A percentile compares a stretch with the other conserved stretches of the same genome.
Conservation (phyloP, 2,113 vertebrate genomes). For the Sapayoa aenigma region DNA sequence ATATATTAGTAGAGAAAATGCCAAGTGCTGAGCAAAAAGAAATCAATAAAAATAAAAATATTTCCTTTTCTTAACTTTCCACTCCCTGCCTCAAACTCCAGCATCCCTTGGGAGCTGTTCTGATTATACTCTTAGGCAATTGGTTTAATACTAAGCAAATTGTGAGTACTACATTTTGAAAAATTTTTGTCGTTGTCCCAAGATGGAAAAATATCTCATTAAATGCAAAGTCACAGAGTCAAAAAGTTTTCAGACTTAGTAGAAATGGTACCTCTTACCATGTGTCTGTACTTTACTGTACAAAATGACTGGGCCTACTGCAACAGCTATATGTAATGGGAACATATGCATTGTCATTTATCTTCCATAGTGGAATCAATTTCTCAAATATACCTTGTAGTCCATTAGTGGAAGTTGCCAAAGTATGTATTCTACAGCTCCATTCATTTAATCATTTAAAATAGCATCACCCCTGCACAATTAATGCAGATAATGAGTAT, state of each 20-base stretch:
- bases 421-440: background rate
- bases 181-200: background rate
- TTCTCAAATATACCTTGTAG: background rate
- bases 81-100: background rate
- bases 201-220: background rate
- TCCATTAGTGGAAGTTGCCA: background rate
- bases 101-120: background rate
- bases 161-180: background rate
- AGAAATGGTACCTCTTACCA: background rate
- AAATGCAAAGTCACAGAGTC: background rate
- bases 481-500: background rate
- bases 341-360: background rate
- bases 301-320: background rate
- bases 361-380: background rate
- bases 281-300: background rate
- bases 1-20: background rate
- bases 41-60: background rate
- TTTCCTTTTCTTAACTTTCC: background rate
- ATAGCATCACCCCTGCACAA: background rate
- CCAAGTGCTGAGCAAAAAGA: background rate
- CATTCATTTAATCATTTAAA: background rate
- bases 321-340: background rate
- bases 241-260: background rate
- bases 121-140: background rate
- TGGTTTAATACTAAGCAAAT: background rate